These are phyloP conservation scores for Pissodes strobi DNA, from an alignment of 1,140 invertebrate genomes.

Conservation along the genomic window DNA sequence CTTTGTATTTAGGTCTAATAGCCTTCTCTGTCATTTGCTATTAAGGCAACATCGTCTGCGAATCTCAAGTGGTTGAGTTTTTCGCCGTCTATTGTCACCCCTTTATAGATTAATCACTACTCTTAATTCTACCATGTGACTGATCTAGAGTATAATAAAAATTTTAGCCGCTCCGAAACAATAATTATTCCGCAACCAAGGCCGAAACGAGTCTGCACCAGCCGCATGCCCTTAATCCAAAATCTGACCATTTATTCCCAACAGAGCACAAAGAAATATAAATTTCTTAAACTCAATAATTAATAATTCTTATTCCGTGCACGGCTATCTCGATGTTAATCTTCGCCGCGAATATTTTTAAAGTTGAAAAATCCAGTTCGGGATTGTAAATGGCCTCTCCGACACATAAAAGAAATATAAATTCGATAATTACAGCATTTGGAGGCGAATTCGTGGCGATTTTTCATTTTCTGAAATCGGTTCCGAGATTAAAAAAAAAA, in stretches of 20 bases:
- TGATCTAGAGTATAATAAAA: no score
- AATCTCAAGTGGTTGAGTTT: no score
- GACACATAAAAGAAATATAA: conserved; percentile 34
- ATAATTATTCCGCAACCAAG: neutral
- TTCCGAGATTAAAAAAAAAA: conserved; percentile 11
- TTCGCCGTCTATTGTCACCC: no score
- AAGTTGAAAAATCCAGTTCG: conserved; percentile 34
- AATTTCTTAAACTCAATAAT: conserved; percentile 37
- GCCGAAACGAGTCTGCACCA: no score
- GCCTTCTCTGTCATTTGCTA: no score
- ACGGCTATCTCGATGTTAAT: conserved; percentile 31
- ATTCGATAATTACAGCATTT: conserved; percentile 34
- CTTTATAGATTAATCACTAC: no score
- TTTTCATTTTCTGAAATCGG: conserved; percentile 32
- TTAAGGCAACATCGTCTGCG: no score
- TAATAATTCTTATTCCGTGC: conserved; percentile 37
- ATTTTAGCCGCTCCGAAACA: neutral
- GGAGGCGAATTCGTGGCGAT: conserved; percentile 24
- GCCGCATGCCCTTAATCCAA: conserved; percentile 24
- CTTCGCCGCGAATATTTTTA: conserved; percentile 25
- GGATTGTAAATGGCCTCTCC: conserved; percentile 23
- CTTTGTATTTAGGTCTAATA: no score
- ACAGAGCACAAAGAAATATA: conserved; percentile 32
- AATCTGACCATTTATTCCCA: conserved; percentile 19
- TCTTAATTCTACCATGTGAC: no score